These are phyloP conservation scores for Gortyna flavago DNA, from an alignment of 2,888 invertebrate genomes.

Conservation along the genomic window DNA sequence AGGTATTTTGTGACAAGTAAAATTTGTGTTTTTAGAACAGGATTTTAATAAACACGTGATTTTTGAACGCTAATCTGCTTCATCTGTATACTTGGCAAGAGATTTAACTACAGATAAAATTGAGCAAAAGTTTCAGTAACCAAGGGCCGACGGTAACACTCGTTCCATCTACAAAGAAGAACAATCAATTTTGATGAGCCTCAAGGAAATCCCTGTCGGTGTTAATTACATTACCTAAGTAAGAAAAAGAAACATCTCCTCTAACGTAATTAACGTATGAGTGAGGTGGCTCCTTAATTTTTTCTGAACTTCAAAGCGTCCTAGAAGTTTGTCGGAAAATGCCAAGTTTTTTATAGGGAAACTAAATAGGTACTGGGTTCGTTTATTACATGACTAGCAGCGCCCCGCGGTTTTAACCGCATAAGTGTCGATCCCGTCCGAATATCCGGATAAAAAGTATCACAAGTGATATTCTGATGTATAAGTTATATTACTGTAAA, in stretches of 20 bases:
- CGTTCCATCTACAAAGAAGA: background rate
- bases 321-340: slow-evolving; percentile 27
- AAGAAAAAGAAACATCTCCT: slow-evolving; percentile 37
- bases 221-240: slow-evolving; percentile 43
- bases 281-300: slow-evolving; percentile 32
- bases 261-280: slow-evolving; percentile 46
- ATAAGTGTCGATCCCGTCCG: no score
- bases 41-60: background rate
- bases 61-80: background rate
- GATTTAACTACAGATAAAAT: background rate
- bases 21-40: slow-evolving; percentile 13
- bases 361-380: background rate
- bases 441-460: no score
- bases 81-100: background rate
- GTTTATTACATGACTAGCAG: background rate
- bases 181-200: slow-evolving; percentile 39
- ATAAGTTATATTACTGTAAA: no score
- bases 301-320: background rate
- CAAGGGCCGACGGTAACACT: background rate
- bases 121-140: background rate
- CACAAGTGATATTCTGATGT: no score
- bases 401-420: no score
- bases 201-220: slow-evolving; percentile 29
- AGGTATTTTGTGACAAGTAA: slow-evolving; percentile 1
- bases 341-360: slow-evolving; percentile 22